Conservation (phyloP, 1,140 invertebrate genomes). For the Acarapis woodi region DNA sequence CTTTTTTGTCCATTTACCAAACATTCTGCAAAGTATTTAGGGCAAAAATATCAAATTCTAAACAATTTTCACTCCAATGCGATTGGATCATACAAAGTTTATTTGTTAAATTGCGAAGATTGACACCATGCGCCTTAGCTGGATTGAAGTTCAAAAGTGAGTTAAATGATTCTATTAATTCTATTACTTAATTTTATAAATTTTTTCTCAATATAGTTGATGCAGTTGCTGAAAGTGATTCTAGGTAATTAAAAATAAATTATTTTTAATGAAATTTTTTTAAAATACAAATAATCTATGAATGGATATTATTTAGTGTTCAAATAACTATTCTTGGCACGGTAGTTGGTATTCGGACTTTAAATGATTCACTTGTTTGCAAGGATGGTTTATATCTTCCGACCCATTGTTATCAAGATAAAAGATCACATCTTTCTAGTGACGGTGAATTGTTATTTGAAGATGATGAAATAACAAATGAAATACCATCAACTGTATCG, state of each 20-base stretch:
- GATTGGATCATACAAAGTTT: conserved; percentile 36
- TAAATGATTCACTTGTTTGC: not conserved
- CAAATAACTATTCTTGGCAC: conserved; percentile 4
- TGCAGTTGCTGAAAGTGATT: conserved; percentile 3
- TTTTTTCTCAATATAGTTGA: conserved; percentile 39
- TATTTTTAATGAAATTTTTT: no score
- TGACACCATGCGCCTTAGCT: conserved; percentile 49
- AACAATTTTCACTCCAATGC: conserved; percentile 27
- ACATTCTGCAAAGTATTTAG: conserved; percentile 63
- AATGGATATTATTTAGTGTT: not conserved
- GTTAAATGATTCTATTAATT: conserved; percentile 47
- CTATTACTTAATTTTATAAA: no score
- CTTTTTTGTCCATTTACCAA: conserved; percentile 36
- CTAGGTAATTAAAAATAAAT: not conserved
- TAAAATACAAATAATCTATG: no score
- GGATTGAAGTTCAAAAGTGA: conserved; percentile 45
- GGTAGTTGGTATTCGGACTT: conserved; percentile 4
- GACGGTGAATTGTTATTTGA: no score
- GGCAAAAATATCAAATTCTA: conserved; percentile 27
- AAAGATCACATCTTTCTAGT: no score
- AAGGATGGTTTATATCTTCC: not conserved
- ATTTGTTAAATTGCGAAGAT: conserved; percentile 50
- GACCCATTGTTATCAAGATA: no score
- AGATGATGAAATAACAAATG: no score
- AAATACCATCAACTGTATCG: conserved; percentile 1